Evolutionary conservation across 2,113 vertebrate genomes (phyloP), one percentile per base, ranked within the genome.

Genomic region (Amazona guildingii): DNA sequence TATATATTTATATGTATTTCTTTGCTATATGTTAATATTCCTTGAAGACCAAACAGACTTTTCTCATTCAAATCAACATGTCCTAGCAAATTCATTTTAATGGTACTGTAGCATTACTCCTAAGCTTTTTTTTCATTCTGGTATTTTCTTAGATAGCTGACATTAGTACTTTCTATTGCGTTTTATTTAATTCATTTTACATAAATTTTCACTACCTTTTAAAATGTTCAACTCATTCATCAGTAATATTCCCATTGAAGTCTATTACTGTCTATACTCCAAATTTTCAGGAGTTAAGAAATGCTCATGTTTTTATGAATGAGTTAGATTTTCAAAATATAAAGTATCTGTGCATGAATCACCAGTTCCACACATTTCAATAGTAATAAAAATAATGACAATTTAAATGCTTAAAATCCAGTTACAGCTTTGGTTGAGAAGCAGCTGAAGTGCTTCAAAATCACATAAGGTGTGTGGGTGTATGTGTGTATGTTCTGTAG

Each of bases 391-490:
- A 76, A 35, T 91, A 97, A 95, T 94, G 90, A 88, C 88, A 83
- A 97, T 96, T 94, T 88, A 93, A 92, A 93, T 83, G 73, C 54
- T 92, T 89, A 95, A 97, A 97, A 97, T 98, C 96, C 97, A 98
- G 97, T 97, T 98, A 94, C 51, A 86, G 84, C 61, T 95, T 97
- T 94, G 87, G 59, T 91, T 96, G 61, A 91, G 93, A 97, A 97
- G 96, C 83, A 96, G 86, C 96, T 82, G 83, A 95, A 94, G 76
- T 94, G 96, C 96, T 95, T 94, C 91, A 78, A 43, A 94, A 94
- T 87, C 87, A 94, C 77, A 33, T 93, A 68, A 94, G n/a, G 52
- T 62, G 46, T 93, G 82, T 91, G 82, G 59, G 73, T 75, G 39
- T 92, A 59, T 88, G 68, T 69, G 68, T 92, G 84, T 91, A 93